Evolutionary conservation across 2,113 vertebrate genomes (phyloP).

Genomic region (Tetraodon nigroviridis): DNA sequence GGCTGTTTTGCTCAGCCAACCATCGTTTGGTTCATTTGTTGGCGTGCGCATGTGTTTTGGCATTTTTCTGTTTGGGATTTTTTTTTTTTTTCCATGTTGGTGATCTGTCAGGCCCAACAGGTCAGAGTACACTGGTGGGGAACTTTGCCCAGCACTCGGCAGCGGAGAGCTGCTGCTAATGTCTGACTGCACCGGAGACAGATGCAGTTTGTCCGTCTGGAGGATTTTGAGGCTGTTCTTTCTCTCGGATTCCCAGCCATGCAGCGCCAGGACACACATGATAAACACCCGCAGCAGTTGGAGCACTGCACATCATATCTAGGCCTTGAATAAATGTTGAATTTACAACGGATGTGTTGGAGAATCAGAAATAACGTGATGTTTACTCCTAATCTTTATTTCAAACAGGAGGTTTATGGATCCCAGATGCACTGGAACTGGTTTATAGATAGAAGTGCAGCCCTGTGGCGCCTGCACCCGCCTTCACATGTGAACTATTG

Average conservation of each 20-base stretch:
- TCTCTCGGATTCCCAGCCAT: conserved; percentile 3
- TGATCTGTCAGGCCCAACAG: conserved; percentile 56
- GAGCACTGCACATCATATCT: no score
- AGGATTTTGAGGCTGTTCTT: conserved; percentile 10
- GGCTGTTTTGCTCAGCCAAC: no score
- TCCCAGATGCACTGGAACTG: no score
- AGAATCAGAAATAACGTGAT: no score
- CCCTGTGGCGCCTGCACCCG: not conserved
- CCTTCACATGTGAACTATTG: not conserved
- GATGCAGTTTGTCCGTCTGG: conserved; percentile 2
- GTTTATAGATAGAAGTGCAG: not conserved
- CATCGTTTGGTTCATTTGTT: no score
- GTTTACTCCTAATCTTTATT: no score
- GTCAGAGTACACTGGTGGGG: conserved; percentile 56
- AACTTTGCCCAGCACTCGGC: conserved; percentile 40
- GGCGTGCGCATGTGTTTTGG: not conserved
- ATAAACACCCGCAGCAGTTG: not conserved
- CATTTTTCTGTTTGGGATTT: not conserved
- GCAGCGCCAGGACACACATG: not conserved
- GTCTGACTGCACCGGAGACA: not conserved
- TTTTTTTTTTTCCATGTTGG: conserved; percentile 2
- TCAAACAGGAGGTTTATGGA: no score
- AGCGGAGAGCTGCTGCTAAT: conserved; percentile 2
- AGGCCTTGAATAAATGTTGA: no score
- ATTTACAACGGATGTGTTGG: not conserved